phyloP scores from a whole-genome alignment of 1,140 invertebrate species.

The Trypoxylus dichotomus region DNA sequence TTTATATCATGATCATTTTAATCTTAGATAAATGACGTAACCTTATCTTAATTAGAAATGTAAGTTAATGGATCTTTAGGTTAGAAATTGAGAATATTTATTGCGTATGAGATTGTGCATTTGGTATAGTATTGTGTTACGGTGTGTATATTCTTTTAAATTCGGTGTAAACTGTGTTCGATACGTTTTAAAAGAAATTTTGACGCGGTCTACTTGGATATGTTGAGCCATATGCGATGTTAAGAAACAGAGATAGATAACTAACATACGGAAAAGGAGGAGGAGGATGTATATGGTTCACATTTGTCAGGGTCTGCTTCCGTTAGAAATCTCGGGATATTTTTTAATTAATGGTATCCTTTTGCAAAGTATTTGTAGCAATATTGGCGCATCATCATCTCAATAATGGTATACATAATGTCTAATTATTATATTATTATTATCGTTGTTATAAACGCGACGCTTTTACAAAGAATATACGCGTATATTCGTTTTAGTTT shows the following conservation, averaged over 20 bases:
- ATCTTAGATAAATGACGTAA: conserved; percentile 31
- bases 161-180: too few species aligned
- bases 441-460: too few species aligned
- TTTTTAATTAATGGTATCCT: conserved; percentile 11
- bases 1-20: conserved; percentile 25
- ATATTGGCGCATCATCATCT: background rate
- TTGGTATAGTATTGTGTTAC: too few species aligned
- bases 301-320: conserved; percentile 5
- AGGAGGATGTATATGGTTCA: background rate
- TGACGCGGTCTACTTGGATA: too few species aligned
- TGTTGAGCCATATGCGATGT: background rate
- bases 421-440: too few species aligned
- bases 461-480: background rate
- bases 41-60: conserved; percentile 10
- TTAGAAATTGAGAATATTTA: background rate
- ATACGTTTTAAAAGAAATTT: too few species aligned
- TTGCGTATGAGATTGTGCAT: background rate
- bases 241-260: background rate
- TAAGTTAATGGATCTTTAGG: background rate
- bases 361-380: background rate
- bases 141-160: too few species aligned
- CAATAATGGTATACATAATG: too few species aligned
- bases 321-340: background rate
- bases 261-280: background rate
- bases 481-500: conserved; percentile 6